Evolutionary conservation across 2,888 invertebrate species (phyloP), one percentile per base, ranked within the genome.

Genomic region (Meta bourneti): DNA sequence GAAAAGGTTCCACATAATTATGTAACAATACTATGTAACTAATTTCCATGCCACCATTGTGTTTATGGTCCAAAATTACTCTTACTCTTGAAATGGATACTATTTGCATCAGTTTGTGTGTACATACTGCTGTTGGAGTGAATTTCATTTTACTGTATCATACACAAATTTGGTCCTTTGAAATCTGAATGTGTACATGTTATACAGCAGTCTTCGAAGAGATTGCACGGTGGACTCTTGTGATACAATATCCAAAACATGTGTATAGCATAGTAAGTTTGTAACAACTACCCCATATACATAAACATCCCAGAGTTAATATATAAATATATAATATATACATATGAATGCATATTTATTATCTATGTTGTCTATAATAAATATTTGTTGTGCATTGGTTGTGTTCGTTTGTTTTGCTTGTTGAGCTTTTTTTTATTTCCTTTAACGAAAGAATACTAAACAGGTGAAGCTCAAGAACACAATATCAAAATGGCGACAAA

Each of bases 351-450:
- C 90, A 86, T 90, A 90, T 90, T 90, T 90, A 89, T 89, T 89
- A 90, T 90, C 83, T 85, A 90, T 90, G 90, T 90, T 90, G 83
- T 90, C 85, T 85, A 82, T 77, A 90, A 85, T 85, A 90, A 90
- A 85, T 81, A 83, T 79, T 90, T 90, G 90, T 90, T 90, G 90
- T 90, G 83, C 85, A 85, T 71, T 9, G 61, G 9, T 61, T 16
- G 11, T 61, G 61, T 61, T 79, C 0, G 9, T 79, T 51, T 77
- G 34, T 77, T 77, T 77, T 61, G 11, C 61, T 61, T 74, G 16
- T 74, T n/a, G n/a, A 16, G 69, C 69, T 7, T 13, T 69, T 13
- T 69, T 69, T 69, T 69, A 34, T 34, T 34, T 34, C 34, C 1
- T 34, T 34, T 34, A 34, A 34, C 4, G 34, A 34, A 34, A 34